Evolutionary conservation across 2,888 invertebrate species (phyloP), one percentile per base, ranked within the genome.

Genomic region (Athripsodes cinereus): DNA sequence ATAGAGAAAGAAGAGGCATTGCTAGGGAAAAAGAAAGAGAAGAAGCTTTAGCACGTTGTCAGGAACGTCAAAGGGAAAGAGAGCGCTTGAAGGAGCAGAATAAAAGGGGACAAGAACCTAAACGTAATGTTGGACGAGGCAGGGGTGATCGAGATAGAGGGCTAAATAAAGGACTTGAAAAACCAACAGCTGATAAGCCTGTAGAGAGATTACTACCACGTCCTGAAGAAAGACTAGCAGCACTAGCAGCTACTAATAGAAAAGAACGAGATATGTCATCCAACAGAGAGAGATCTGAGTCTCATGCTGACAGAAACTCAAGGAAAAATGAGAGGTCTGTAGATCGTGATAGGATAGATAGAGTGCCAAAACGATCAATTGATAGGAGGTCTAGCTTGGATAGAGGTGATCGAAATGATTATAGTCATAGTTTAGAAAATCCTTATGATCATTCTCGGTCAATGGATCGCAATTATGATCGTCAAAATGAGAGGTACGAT

Each of bases 1-100:
- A 87, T 58, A 76, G 86, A 52, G 84, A 84, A 2, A 72, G 78
- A 18, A 73, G 78, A 1, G 69, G 79, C 1, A 68, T 76, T 3
- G 80, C 80, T 62, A 69, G 83, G 2, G 81, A 83, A 63, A 83
- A 83, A 65, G 83, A 84, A 66, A 74, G 83, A 1, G 80, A 82
- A 64, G 90, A 90, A 64, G 80, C 81, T 0, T 69, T 82, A 55
- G 85, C 85, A 1, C 77, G 89, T 62, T 86, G 87, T 54, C 82
- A 89, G 56, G 80, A 79, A 74, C 74, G 83, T 62, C 81, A 78
- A 64, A 72, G 83, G 55, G 86, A 81, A 63, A 74, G 79, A 10
- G 76, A 77, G 61, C 70, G 77, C 53, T 48, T 74, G 22, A 72
- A 72, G 1, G 64, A 62, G 56, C 67, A 77, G 61, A 71, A 68